Conservation (phyloP, 2,113 vertebrate species). For the Sterna hirundo region DNA sequence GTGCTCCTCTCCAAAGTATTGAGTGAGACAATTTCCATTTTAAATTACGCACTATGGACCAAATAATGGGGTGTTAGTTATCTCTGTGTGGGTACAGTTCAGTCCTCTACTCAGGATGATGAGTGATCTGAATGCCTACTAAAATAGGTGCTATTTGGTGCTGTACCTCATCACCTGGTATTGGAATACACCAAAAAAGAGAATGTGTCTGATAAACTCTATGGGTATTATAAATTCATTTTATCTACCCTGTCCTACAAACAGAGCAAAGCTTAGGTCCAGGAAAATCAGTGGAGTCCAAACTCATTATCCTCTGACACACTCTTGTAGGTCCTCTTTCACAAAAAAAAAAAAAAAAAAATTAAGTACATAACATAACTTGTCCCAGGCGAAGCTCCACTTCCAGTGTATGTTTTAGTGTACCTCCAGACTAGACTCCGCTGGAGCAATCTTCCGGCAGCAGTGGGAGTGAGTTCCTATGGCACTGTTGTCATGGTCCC, state of each 20-base stretch:
- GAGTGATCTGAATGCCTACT: neutral
- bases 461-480: neutral
- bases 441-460: neutral
- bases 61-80: neutral
- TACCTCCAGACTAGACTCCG: neutral
- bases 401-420: neutral
- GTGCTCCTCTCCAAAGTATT: neutral
- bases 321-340: neutral
- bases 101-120: neutral
- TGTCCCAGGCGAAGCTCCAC: neutral
- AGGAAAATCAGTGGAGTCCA: neutral
- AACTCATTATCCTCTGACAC: neutral
- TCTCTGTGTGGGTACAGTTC: neutral
- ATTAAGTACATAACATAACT: neutral
- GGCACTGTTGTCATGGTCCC: neutral
- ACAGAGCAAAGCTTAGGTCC: neutral
- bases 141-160: neutral
- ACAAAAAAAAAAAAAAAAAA: neutral
- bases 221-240: neutral
- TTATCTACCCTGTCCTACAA: neutral
- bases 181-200: neutral
- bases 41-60: neutral
- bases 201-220: neutral
- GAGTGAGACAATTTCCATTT: neutral
- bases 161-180: neutral